These are phyloP conservation scores for Mobula hypostoma DNA, from an alignment of 2,113 vertebrate species.

Conservation along the genomic window DNA sequence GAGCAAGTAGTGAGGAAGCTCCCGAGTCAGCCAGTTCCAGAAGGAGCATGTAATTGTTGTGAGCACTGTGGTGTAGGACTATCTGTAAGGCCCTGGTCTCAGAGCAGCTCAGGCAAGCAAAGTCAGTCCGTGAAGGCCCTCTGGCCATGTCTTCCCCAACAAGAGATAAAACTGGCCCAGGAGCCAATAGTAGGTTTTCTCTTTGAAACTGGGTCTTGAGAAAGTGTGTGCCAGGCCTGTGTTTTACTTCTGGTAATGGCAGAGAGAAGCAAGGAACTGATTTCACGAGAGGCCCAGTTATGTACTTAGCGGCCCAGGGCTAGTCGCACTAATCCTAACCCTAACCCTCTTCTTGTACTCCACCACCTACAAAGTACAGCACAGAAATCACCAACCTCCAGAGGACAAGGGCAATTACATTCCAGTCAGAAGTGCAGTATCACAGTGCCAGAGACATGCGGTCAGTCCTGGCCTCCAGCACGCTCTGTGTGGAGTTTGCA, in stretches of 20 bases:
- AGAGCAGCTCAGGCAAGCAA: background rate
- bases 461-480: too few species aligned
- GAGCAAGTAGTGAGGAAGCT: background rate
- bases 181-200: background rate
- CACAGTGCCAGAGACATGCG: too few species aligned
- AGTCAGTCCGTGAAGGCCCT: background rate
- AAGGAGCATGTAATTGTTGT: background rate
- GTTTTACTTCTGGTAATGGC: background rate
- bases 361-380: too few species aligned
- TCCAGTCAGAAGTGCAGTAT: too few species aligned
- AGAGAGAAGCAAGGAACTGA: background rate
- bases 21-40: background rate
- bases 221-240: background rate
- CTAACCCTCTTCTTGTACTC: too few species aligned
- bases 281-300: background rate
- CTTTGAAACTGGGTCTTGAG: background rate
- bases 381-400: background rate
- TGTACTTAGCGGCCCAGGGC: background rate
- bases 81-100: too few species aligned
- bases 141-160: background rate
- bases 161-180: background rate
- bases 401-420: background rate
- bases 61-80: background rate
- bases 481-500: too few species aligned
- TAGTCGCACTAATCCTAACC: too few species aligned